These are phyloP conservation scores for Nomia melanderi DNA, from an alignment of 1,140 invertebrate genomes.

Conservation along the genomic window DNA sequence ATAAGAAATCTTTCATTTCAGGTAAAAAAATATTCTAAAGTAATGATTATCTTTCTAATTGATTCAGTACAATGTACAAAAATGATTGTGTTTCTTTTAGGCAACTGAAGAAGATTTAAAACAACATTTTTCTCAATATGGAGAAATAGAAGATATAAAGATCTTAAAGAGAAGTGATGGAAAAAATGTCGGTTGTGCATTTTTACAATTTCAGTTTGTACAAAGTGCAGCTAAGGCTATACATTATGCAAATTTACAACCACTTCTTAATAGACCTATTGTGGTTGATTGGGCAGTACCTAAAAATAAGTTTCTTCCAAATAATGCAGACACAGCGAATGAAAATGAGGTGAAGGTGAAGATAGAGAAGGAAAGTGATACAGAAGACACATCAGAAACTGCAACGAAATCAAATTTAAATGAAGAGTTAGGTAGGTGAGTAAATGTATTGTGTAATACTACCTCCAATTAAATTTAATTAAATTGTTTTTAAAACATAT, in stretches of 20 bases:
- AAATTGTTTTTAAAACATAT: neutral
- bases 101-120: conserved; percentile 83
- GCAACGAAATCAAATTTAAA: neutral
- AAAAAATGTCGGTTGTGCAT: conserved; percentile 85
- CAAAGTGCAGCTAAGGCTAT: conserved; percentile 84
- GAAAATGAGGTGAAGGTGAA: conserved; percentile 36
- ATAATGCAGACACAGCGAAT: conserved; percentile 38
- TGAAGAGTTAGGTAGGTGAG: conserved; percentile 9
- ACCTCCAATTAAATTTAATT: neutral
- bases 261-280: conserved; percentile 85
- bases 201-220: conserved; percentile 85
- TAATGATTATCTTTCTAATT: neutral
- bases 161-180: conserved; percentile 85
- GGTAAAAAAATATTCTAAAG: conserved; percentile 47
- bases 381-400: neutral
- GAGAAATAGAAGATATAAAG: conserved; percentile 84
- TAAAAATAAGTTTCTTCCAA: conserved; percentile 84
- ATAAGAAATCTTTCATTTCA: conserved; percentile 91
- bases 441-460: neutral
- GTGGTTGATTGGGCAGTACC: conserved; percentile 94
- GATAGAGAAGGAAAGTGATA: conserved; percentile 33
- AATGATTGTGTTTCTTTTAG: conserved; percentile 74
- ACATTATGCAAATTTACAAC: conserved; percentile 75
- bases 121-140: conserved; percentile 84
- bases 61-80: neutral